A percentile compares a stretch with the other conserved stretches of the same genome.
Evolutionary conservation across 1,140 invertebrate genomes (phyloP).

Genomic region (Parasteatoda tepidariorum): DNA sequence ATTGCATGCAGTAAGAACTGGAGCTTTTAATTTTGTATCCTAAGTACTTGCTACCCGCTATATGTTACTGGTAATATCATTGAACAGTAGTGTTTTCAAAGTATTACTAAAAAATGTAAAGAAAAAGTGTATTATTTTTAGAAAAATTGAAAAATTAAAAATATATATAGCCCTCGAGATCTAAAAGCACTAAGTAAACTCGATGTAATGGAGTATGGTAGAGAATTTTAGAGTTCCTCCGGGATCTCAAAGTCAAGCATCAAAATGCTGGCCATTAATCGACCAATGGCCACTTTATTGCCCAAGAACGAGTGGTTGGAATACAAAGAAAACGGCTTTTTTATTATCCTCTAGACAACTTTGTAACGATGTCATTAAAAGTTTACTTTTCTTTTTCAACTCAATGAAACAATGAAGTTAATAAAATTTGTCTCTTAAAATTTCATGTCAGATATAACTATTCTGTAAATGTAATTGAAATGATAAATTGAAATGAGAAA

Average conservation of each 20-base stretch:
- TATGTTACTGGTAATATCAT: no score
- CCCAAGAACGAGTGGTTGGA: constrained; percentile 39
- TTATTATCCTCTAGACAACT: constrained; percentile 43
- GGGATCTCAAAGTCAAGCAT: constrained; percentile 36
- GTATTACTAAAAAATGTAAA: background rate
- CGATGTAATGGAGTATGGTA: constrained; percentile 39
- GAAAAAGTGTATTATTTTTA: no score
- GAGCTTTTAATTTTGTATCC: no score
- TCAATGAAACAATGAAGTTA: background rate
- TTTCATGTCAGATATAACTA: no score
- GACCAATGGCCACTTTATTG: constrained; percentile 57
- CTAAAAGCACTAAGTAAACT: constrained; percentile 29
- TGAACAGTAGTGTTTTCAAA: no score
- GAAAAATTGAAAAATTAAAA: no score
- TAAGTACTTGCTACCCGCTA: no score
- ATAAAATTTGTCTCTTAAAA: background rate
- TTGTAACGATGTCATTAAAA: constrained; percentile 36
- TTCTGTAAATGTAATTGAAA: no score
- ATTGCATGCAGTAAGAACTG: no score
- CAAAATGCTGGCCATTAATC: constrained; percentile 56
- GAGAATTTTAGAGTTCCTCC: constrained; percentile 51
- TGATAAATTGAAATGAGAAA: no score
- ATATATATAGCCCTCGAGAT: no score
- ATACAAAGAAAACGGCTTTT: constrained; percentile 43
- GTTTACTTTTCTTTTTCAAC: background rate